Evolutionary conservation across 23 tunicate genomes (phyloP).

Genomic region (Oikopleura dioica): DNA sequence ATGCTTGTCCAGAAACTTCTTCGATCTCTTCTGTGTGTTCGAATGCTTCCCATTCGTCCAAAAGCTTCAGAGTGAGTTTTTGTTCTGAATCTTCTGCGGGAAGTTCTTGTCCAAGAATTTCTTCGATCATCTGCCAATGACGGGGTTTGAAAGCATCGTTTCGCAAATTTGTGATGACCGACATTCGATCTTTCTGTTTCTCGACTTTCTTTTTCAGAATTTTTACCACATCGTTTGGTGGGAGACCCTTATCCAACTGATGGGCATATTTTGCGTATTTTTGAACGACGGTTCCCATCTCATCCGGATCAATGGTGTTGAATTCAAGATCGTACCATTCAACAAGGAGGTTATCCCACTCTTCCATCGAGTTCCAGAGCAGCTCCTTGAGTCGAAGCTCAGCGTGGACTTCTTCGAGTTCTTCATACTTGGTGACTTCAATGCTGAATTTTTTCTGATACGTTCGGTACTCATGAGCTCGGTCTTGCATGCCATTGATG

Average conservation of each 20-base stretch:
- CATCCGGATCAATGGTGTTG: conserved; percentile 64
- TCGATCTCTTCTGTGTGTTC: conserved; percentile 71
- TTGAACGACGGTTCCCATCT: conserved; percentile 44
- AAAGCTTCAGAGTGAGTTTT: conserved; percentile 22
- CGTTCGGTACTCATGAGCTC: conserved; percentile 78
- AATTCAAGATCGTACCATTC: conserved; percentile 56
- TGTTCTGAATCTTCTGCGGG: conserved; percentile 36
- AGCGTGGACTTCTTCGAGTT: conserved; percentile 90
- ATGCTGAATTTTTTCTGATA: conserved; percentile 96
- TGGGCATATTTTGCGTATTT: conserved; percentile 77
- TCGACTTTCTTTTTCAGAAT: conserved; percentile 61
- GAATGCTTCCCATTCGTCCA: conserved; percentile 82
- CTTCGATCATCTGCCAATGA: conserved; percentile 81
- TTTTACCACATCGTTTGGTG: conserved; percentile 86
- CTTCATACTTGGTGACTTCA: conserved; percentile 90
- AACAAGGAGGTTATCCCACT: conserved; percentile 49
- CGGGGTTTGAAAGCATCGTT: conserved; percentile 74
- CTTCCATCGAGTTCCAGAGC: conserved; percentile 89
- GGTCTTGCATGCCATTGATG: conserved; percentile 66
- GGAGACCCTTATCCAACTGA: conserved; percentile 89
- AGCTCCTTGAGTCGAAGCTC: conserved; percentile 81
- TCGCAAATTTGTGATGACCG: conserved; percentile 74
- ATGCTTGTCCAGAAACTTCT: conserved; percentile 90
- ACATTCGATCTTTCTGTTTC: conserved; percentile 80
- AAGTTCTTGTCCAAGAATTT: conserved; percentile 36